A percentile compares a stretch with the other conserved stretches of the same genome.
phyloP scores from a whole-genome alignment of 2,888 invertebrate species.

The Troglohyphantes excavatus region DNA sequence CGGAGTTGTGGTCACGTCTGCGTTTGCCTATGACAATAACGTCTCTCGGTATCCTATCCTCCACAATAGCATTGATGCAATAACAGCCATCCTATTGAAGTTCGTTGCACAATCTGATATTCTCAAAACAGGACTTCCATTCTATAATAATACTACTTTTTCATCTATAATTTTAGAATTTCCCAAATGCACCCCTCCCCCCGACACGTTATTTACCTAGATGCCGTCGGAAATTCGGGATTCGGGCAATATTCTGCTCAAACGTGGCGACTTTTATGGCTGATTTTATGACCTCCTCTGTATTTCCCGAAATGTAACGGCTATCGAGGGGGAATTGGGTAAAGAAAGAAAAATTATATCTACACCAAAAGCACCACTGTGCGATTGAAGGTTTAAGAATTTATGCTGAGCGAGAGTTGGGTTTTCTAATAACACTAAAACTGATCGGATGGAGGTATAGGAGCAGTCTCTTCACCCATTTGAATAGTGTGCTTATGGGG shows the following conservation, averaged over 20 bases:
- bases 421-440: constrained; percentile 74
- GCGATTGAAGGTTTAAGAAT: constrained; percentile 75
- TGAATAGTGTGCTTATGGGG: constrained; percentile 64
- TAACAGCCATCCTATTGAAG: constrained; percentile 47
- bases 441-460: constrained; percentile 15
- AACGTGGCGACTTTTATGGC: constrained; percentile 78
- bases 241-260: constrained; percentile 68
- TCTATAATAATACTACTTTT: constrained; percentile 46
- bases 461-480: constrained; percentile 28
- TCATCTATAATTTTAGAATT: constrained; percentile 76
- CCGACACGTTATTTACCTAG: constrained; percentile 65
- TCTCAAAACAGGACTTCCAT: constrained; percentile 49
- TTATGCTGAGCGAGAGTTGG: constrained; percentile 39
- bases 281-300: constrained; percentile 74
- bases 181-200: constrained; percentile 24
- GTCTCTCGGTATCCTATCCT: constrained; percentile 30
- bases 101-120: constrained; percentile 64
- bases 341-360: constrained; percentile 71
- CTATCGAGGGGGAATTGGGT: constrained; percentile 63
- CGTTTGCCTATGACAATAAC: constrained; percentile 72
- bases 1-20: constrained; percentile 73
- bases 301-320: constrained; percentile 76
- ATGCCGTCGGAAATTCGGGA: constrained; percentile 43
- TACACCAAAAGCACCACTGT: constrained; percentile 13
- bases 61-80: constrained; percentile 69